Conservation (phyloP, 2,888 invertebrate species). For the Meiosimyza decipiens region DNA sequence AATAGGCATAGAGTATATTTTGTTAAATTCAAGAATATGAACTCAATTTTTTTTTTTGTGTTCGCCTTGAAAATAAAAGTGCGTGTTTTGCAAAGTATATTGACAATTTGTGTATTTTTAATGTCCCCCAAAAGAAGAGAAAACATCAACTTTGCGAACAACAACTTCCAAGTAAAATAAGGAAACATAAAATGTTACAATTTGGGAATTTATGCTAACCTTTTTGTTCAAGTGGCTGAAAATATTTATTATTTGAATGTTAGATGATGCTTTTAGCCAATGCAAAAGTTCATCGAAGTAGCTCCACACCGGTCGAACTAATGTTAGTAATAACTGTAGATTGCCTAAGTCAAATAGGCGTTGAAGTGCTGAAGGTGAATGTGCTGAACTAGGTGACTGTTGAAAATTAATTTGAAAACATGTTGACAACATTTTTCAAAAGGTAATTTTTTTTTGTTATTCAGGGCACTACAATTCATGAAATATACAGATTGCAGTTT, state of each 20-base stretch:
- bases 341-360: constrained; percentile 7
- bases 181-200: not conserved
- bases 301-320: too few relatives aligned
- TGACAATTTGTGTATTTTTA: constrained; percentile 33
- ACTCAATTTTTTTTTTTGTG: too few relatives aligned
- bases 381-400: not conserved
- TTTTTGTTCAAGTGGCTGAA: constrained; percentile 4
- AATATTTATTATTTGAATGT: constrained; percentile 17
- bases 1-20: not conserved
- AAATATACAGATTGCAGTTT: too few relatives aligned
- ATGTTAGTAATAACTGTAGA: not conserved
- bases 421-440: too few relatives aligned
- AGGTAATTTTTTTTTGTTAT: too few relatives aligned
- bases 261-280: constrained; percentile 9
- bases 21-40: too few relatives aligned
- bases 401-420: too few relatives aligned
- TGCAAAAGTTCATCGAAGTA: not conserved
- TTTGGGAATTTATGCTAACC: not conserved
- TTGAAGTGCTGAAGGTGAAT: not conserved
- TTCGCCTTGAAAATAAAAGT: too few relatives aligned
- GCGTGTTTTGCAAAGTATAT: not conserved
- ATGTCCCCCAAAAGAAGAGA: not conserved
- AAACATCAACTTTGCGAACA: too few relatives aligned
- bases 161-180: too few relatives aligned
- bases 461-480: too few relatives aligned